Evolutionary conservation across 2,888 invertebrate species (phyloP).

Genomic region (Caenorhabditis japonica): DNA sequence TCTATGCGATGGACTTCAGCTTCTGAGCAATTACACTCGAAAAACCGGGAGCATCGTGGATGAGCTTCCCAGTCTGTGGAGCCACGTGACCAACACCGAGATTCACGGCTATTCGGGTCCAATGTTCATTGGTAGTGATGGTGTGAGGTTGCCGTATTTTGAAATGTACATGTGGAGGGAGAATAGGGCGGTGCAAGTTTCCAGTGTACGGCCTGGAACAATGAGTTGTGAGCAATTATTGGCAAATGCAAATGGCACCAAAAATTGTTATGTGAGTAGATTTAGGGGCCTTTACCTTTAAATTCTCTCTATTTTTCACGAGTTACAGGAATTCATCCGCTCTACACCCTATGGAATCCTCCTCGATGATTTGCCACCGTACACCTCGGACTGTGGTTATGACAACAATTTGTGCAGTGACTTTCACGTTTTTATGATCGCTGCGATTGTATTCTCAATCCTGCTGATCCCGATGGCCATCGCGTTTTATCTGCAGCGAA

Average conservation of each 20-base stretch:
- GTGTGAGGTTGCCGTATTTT: slow-evolving; percentile 48
- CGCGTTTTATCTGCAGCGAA: slow-evolving; percentile 63
- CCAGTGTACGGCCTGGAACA: slow-evolving; percentile 24
- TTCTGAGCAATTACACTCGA: slow-evolving; percentile 14
- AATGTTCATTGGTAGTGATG: slow-evolving; percentile 49
- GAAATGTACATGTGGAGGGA: slow-evolving; percentile 52
- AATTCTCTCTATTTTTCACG: too few relatives aligned
- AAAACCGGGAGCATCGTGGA: slow-evolving; percentile 10
- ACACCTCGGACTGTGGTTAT: slow-evolving; percentile 56
- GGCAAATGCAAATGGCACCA: slow-evolving; percentile 6
- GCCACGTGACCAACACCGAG: slow-evolving; percentile 44
- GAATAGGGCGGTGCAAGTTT: slow-evolving; percentile 17
- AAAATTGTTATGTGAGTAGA: slow-evolving; percentile 47
- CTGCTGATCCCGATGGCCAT: slow-evolving; percentile 53
- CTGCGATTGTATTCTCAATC: slow-evolving; percentile 44
- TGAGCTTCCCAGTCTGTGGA: slow-evolving; percentile 31
- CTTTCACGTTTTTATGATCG: slow-evolving; percentile 53
- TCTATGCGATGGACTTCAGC: slow-evolving; percentile 49
- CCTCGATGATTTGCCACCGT: slow-evolving; percentile 52
- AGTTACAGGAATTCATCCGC: slow-evolving; percentile 3
- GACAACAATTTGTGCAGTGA: slow-evolving; percentile 57
- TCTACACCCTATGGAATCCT: background rate
- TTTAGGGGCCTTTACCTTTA: too few relatives aligned
- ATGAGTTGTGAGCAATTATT: slow-evolving; percentile 16
- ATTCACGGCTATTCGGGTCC: slow-evolving; percentile 47